A percentile compares a stretch with the other conserved stretches of the same genome.
These are phyloP conservation scores for Endomychus coccineus DNA, from an alignment of 2,888 invertebrate species.

Conservation along the genomic window DNA sequence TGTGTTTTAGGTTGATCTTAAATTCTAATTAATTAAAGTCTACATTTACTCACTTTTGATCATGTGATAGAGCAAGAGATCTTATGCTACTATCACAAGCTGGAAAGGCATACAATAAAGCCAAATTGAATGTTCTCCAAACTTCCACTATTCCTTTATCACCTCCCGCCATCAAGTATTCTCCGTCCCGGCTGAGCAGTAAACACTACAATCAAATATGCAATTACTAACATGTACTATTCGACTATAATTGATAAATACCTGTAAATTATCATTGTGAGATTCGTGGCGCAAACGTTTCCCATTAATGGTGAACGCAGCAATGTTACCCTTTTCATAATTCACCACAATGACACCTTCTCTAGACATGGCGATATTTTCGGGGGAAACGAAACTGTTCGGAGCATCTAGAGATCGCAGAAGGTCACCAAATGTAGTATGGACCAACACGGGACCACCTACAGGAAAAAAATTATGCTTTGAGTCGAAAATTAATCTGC, in stretches of 20 bases:
- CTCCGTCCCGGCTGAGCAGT: slow-evolving; percentile 93
- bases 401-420: slow-evolving; percentile 84
- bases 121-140: slow-evolving; percentile 95
- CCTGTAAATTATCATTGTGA: slow-evolving; percentile 93
- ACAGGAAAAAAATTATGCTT: too few species aligned
- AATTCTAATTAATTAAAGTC: not conserved
- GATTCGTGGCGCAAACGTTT: slow-evolving; percentile 81
- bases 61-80: slow-evolving; percentile 92
- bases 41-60: slow-evolving; percentile 79
- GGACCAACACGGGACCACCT: slow-evolving; percentile 95
- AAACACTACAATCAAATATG: slow-evolving; percentile 68
- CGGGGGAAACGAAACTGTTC: slow-evolving; percentile 65
- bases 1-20: too few species aligned
- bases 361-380: slow-evolving; percentile 87
- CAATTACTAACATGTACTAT: not conserved
- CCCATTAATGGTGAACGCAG: slow-evolving; percentile 92
- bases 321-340: slow-evolving; percentile 86
- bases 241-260: slow-evolving; percentile 36
- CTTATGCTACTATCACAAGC: slow-evolving; percentile 92
- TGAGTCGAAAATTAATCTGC: too few species aligned
- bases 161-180: slow-evolving; percentile 96
- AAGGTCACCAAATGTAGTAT: slow-evolving; percentile 96
- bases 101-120: slow-evolving; percentile 95
- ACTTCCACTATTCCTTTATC: slow-evolving; percentile 97
- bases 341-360: slow-evolving; percentile 95